These are phyloP conservation scores for Phengaris arion DNA, from an alignment of 2,888 invertebrate genomes.

Conservation along the genomic window DNA sequence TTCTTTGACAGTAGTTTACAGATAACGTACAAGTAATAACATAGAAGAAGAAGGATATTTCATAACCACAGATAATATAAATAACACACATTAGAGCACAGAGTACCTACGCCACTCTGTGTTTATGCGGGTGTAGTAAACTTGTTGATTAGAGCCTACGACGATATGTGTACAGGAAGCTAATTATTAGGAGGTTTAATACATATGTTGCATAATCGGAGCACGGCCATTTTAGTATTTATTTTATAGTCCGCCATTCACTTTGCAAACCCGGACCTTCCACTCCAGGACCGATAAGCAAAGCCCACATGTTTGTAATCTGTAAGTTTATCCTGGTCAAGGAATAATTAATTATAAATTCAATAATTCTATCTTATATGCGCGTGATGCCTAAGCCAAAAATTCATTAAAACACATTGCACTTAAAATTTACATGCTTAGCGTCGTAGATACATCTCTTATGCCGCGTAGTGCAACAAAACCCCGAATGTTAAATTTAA, in stretches of 20 bases:
- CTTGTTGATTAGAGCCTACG: slow-evolving; percentile 27
- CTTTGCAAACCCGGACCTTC: slow-evolving; percentile 17
- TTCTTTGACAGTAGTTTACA: slow-evolving; percentile 18
- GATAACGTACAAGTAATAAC: slow-evolving; percentile 34
- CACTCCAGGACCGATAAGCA: slow-evolving; percentile 14
- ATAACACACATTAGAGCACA: slow-evolving; percentile 32
- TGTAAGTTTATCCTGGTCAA: not conserved
- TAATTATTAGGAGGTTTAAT: slow-evolving; percentile 22
- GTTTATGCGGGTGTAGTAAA: slow-evolving; percentile 27
- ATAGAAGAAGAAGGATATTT: slow-evolving; percentile 39
- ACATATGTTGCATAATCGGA: slow-evolving; percentile 4
- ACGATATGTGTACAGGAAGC: slow-evolving; percentile 25
- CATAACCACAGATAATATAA: slow-evolving; percentile 36
- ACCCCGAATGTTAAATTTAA: not conserved
- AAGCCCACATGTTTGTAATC: slow-evolving; percentile 12
- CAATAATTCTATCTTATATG: not conserved
- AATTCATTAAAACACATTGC: not conserved
- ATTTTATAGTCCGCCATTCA: slow-evolving; percentile 13
- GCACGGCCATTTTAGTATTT: slow-evolving; percentile 6
- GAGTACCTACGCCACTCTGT: slow-evolving; percentile 33
- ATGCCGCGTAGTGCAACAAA: not conserved
- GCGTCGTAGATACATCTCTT: not conserved
- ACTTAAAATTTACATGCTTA: not conserved
- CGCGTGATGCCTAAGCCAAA: not conserved
- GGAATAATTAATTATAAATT: not conserved